Evolutionary conservation across 2,888 invertebrate genomes (phyloP), one percentile per base, ranked within the genome.

Genomic region (Gari tellinella): DNA sequence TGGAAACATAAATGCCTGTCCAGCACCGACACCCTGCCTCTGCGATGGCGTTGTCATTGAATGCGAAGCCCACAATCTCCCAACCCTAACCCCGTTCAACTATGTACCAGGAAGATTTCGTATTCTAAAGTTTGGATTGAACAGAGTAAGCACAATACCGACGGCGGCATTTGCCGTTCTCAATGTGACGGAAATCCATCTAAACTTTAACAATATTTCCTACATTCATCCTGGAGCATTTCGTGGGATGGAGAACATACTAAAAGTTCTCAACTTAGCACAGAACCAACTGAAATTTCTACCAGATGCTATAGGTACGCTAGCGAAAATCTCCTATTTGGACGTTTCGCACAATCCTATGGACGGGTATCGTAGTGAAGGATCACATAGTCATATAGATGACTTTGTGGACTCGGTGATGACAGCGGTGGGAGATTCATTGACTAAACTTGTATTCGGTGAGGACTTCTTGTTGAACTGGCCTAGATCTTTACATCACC

Each of bases 171-270:
- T 75, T 45, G 23, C 62, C 1, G 26, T 25, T 2, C 38, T 75
- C n/a, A 62, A 68, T 26, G 31, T 75, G 2, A 65, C 65, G 0
- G 25, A 43, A 1, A 12, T 75, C n/a, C 31, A 43, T 17, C 61
- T 75, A 0, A 61, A 69, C n/a, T 38, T 58, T 26, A 69, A 69
- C 37, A 52, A 58, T 14, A 75, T 75, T 2, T 61, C 65, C 19
- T 19, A 1, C 19, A 46, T 75, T n/a, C 3, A 52, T 17, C 51
- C 53, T 37, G 48, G 40, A 15, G 69, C 74, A 7, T 75, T 75
- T 31, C 38, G 61, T 38, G 69, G 74, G 8, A 31, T 69, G 5
- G 69, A 65, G 51, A 38, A 41, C 8, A 40, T 21, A 31, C 25
- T 75, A 4, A 31, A 19, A 21, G 43, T 46, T 8, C 51, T 75